Evolutionary conservation across 2,888 invertebrate genomes (phyloP), one percentile per base, ranked within the genome.

Genomic region (Shargacucullia verbasci): DNA sequence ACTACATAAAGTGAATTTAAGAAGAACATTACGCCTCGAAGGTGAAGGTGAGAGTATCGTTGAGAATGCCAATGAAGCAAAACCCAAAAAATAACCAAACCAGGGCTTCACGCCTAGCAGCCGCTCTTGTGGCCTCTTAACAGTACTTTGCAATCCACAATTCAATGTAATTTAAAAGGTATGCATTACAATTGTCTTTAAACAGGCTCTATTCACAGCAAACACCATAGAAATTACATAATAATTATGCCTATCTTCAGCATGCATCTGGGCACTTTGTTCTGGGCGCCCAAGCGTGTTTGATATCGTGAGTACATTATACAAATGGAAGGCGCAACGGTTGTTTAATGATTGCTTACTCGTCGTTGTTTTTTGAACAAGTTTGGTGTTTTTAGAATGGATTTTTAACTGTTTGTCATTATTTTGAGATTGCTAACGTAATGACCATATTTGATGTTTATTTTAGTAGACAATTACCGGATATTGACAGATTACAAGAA

Each of bases 261-360:
- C 60, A 66, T 69, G 53, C 65, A 71, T 73, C 73, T 69, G 45
- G 62, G 40, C 58, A 58, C 62, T 74, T 73, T 71, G 74, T 73
- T 60, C 50, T 12, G 41, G 43, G 43, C 65, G 69, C 38, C 69
- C 44, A 53, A 74, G 39, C 72, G 66, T 63, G 52, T 38, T 59
- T 58, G 40, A 14, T 59, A 60, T 52, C 59, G 57, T 60, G 65
- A 56, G 56, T 71, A 59, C 52, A 71, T 69, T 60, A 72, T 48
- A 60, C 62, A 72, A 74, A 59, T 61, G 45, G 49, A 31, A 15
- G 48, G 29, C 40, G 35, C 60, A 71, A 61, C 60, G 47, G 74
- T 68, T 59, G 50, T 57, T 47, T 70, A 56, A 70, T 62, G 67
- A 72, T 73, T 70, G 73, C 70, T 56, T 60, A 39, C 46, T 41